phyloP scores from a whole-genome alignment of 1,140 invertebrate genomes.

The Laodelphax striatellus region DNA sequence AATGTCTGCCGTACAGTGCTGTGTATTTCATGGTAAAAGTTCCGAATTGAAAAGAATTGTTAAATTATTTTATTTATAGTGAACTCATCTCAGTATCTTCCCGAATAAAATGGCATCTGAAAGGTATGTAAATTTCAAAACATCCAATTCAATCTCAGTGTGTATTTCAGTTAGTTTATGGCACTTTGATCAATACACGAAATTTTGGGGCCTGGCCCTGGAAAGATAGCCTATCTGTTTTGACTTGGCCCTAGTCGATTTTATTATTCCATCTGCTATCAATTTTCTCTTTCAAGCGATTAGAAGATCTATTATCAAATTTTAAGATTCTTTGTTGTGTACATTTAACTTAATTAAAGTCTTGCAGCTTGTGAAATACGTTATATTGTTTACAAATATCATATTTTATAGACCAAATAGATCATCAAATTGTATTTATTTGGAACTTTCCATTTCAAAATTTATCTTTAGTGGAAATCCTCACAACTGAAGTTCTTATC shows the following conservation, averaged over 20 bases:
- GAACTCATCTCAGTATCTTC: not conserved
- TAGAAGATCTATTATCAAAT: too few relatives aligned
- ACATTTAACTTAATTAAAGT: too few relatives aligned
- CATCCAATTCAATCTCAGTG: not conserved
- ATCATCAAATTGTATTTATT: too few relatives aligned
- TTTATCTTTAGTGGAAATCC: too few relatives aligned
- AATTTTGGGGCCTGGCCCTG: slow-evolving; percentile 1
- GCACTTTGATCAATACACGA: not conserved
- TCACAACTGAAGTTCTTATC: too few relatives aligned
- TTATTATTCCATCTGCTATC: not conserved
- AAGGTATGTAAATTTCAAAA: not conserved
- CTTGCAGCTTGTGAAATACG: too few relatives aligned
- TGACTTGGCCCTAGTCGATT: not conserved
- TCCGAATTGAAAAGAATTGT: not conserved
- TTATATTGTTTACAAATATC: too few relatives aligned
- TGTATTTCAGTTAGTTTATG: not conserved
- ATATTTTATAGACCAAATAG: too few relatives aligned
- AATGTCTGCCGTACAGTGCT: not conserved
- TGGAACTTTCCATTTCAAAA: too few relatives aligned
- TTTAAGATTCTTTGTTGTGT: too few relatives aligned
- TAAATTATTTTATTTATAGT: not conserved
- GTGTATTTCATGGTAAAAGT: slow-evolving; percentile 1
- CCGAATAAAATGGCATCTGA: not conserved
- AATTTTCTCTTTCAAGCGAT: not conserved
- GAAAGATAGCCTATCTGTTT: not conserved